phyloP scores from a whole-genome alignment of 2,113 vertebrate genomes.

The Hypomesus transpacificus region DNA sequence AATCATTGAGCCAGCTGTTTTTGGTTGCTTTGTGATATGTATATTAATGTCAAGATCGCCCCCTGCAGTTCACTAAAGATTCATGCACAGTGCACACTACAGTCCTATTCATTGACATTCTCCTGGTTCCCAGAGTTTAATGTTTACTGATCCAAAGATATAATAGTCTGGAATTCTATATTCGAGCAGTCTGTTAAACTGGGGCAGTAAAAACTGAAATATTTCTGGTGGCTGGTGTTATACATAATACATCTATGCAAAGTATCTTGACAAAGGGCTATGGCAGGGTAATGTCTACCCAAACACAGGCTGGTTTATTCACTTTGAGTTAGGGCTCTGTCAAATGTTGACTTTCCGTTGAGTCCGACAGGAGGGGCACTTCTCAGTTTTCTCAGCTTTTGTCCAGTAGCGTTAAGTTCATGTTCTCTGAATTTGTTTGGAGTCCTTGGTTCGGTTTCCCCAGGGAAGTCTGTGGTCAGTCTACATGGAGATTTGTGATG shows the following conservation, averaged over 20 bases:
- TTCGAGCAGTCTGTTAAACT: background rate
- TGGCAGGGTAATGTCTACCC: no score
- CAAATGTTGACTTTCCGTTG: no score
- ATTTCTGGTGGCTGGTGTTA: no score
- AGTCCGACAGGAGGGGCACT: no score
- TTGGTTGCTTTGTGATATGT: background rate
- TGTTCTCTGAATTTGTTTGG: background rate
- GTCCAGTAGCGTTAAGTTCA: no score
- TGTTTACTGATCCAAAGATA: background rate
- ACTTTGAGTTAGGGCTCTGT: no score
- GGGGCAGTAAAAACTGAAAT: no score
- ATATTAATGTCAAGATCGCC: background rate
- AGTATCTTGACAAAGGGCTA: no score
- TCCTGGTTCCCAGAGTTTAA: background rate
- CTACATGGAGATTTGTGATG: background rate
- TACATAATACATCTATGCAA: no score
- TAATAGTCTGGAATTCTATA: background rate
- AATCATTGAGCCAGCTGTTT: background rate
- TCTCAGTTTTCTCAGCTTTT: no score
- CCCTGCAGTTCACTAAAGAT: background rate
- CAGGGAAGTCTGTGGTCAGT: no score
- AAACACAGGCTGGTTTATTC: no score
- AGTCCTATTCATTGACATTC: background rate
- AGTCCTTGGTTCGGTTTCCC: background rate
- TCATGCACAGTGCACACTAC: background rate